These are phyloP conservation scores for Agrotis ipsilon DNA, from an alignment of 2,888 invertebrate species.

Conservation along the genomic window DNA sequence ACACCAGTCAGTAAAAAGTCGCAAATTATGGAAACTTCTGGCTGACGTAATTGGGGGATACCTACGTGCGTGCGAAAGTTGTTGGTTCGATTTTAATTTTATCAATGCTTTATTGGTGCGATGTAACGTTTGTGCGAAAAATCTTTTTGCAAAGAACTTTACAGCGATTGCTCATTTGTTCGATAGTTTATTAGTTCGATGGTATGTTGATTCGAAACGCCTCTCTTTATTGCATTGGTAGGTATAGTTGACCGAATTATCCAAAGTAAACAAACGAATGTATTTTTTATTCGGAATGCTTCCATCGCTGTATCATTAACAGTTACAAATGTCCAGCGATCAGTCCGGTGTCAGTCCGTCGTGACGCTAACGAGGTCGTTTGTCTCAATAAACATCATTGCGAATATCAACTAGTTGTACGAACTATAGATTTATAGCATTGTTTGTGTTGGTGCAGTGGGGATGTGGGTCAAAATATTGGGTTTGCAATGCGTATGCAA, in stretches of 20 bases:
- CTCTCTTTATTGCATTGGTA: too few relatives aligned
- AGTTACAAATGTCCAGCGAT: constrained; percentile 41
- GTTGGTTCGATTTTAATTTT: too few relatives aligned
- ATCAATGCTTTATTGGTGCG: too few relatives aligned
- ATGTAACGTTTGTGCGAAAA: too few relatives aligned
- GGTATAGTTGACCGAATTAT: background rate
- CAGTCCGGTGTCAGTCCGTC: constrained; percentile 35
- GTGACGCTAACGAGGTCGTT: constrained; percentile 43
- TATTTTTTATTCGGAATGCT: constrained; percentile 25
- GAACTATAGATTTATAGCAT: constrained; percentile 8
- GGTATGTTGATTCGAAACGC: too few relatives aligned
- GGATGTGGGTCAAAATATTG: constrained; percentile 3
- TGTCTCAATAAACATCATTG: constrained; percentile 45
- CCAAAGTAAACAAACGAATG: constrained; percentile 21
- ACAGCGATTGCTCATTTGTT: too few relatives aligned
- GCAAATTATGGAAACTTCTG: too few relatives aligned
- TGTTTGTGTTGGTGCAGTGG: constrained; percentile 6
- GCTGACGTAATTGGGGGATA: too few relatives aligned
- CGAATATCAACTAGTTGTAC: constrained; percentile 33
- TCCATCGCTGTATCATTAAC: constrained; percentile 25
- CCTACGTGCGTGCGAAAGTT: too few relatives aligned
- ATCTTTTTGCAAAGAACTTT: too few relatives aligned
- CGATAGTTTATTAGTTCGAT: too few relatives aligned
- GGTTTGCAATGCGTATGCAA: too few relatives aligned
- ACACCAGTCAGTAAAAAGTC: background rate